These are phyloP conservation scores for Sweltsa coloradensis DNA, from an alignment of 1,140 invertebrate species.

Conservation along the genomic window DNA sequence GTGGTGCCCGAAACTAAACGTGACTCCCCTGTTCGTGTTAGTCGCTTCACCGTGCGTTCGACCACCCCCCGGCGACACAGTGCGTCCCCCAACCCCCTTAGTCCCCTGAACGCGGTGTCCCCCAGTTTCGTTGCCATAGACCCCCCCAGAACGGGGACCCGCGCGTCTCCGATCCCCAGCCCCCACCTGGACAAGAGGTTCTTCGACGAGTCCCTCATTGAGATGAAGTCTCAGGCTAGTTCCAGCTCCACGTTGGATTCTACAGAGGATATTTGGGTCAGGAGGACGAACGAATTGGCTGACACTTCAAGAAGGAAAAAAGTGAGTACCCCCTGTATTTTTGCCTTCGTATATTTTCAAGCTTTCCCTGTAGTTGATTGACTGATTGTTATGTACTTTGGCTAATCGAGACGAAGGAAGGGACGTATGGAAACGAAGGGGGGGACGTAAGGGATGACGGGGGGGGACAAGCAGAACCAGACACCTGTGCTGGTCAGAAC, in stretches of 20 bases:
- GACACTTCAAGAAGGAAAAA: neutral
- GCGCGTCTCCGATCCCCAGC: slow-evolving; percentile 36
- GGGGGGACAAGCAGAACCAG: too few species aligned
- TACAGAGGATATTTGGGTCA: slow-evolving; percentile 57
- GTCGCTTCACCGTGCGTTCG: too few species aligned
- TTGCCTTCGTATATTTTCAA: too few species aligned
- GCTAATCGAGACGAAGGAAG: too few species aligned
- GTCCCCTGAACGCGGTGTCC: slow-evolving; percentile 12
- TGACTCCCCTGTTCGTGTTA: neutral
- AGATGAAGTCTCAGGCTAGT: slow-evolving; percentile 60
- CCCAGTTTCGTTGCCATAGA: slow-evolving; percentile 31
- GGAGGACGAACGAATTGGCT: slow-evolving; percentile 25
- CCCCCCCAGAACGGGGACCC: slow-evolving; percentile 21
- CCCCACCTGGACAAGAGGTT: slow-evolving; percentile 65
- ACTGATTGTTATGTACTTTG: too few species aligned
- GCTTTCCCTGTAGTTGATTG: too few species aligned
- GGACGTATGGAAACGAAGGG: too few species aligned
- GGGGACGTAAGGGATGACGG: too few species aligned
- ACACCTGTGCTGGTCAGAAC: too few species aligned
- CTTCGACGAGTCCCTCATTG: slow-evolving; percentile 66
- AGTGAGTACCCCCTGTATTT: too few species aligned
- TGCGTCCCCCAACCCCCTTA: neutral
- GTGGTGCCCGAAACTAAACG: neutral
- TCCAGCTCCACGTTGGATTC: slow-evolving; percentile 43
- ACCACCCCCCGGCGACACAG: too few species aligned